Conservation (phyloP, 2,888 invertebrate species). For the Toxonevra muliebris region DNA sequence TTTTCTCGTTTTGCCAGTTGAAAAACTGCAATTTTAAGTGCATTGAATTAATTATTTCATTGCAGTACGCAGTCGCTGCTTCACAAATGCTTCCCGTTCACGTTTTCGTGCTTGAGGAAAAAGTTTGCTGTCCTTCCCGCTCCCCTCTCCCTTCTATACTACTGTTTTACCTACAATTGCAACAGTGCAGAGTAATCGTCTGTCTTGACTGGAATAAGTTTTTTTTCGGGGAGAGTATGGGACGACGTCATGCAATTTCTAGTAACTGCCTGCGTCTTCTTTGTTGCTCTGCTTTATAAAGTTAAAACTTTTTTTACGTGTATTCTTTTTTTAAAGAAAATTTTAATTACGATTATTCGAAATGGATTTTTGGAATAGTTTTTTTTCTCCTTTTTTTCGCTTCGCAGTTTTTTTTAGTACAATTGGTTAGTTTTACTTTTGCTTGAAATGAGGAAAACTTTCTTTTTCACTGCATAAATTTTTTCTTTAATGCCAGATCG, state of each 20-base stretch:
- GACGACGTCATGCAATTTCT: conserved; percentile 7
- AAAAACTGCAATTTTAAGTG: conserved; percentile 49
- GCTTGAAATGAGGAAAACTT: too few relatives aligned
- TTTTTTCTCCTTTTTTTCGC: background rate
- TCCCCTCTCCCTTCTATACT: background rate
- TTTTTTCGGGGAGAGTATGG: too few relatives aligned
- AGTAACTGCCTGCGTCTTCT: background rate
- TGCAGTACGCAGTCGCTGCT: conserved; percentile 34
- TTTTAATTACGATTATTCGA: conserved; percentile 23
- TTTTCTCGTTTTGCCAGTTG: conserved; percentile 37
- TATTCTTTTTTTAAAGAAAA: conserved; percentile 22
- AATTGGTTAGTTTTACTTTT: too few relatives aligned
- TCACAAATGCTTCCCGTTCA: too few relatives aligned
- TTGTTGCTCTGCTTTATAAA: too few relatives aligned
- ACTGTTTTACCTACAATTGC: background rate
- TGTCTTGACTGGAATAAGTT: background rate
- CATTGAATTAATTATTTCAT: conserved; percentile 60
- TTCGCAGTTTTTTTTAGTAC: too few relatives aligned
- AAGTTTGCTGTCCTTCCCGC: background rate
- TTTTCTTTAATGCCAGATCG: too few relatives aligned
- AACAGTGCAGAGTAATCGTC: background rate
- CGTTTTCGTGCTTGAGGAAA: background rate
- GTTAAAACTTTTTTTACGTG: background rate
- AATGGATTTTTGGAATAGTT: conserved; percentile 1
- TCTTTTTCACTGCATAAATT: too few relatives aligned